Conservation (phyloP, 2,888 invertebrate genomes). For the Athripsodes cinereus region DNA sequence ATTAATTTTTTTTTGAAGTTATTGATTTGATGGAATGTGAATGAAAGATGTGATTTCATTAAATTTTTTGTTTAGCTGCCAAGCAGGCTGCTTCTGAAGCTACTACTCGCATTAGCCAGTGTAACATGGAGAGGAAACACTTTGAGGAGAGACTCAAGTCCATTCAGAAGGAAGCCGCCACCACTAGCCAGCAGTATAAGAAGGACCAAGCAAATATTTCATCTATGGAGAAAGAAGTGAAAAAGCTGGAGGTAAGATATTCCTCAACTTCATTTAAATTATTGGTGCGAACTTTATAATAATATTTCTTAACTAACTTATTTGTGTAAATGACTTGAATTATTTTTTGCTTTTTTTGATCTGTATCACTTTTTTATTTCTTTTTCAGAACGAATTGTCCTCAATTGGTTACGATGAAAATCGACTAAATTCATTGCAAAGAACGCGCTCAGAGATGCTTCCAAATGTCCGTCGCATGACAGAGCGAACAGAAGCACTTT, state of each 20-base stretch:
- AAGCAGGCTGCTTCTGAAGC: slow-evolving; percentile 70
- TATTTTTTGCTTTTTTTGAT: too few species aligned
- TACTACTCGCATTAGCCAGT: slow-evolving; percentile 71
- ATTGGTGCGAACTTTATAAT: too few species aligned
- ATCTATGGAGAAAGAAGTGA: slow-evolving; percentile 50
- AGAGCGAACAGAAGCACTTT: slow-evolving; percentile 53
- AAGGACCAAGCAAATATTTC: slow-evolving; percentile 57
- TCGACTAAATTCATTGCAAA: slow-evolving; percentile 48
- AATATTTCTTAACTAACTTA: too few species aligned
- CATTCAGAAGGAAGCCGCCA: slow-evolving; percentile 61
- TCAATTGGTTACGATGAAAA: slow-evolving; percentile 58
- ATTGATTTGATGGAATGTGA: background rate
- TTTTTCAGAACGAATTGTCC: slow-evolving; percentile 45
- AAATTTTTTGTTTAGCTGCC: slow-evolving; percentile 49
- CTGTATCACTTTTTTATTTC: background rate
- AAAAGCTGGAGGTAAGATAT: slow-evolving; percentile 45
- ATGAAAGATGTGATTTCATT: background rate
- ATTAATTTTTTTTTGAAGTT: background rate
- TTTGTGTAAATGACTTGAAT: too few species aligned
- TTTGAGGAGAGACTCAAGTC: slow-evolving; percentile 55
- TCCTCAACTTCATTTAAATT: background rate
- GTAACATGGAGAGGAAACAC: slow-evolving; percentile 67
- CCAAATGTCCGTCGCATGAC: slow-evolving; percentile 50
- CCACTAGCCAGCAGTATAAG: slow-evolving; percentile 60
- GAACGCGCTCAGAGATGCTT: slow-evolving; percentile 45